These are phyloP conservation scores for Drosophila atripex DNA, from an alignment of 2,888 invertebrate species.

Conservation along the genomic window DNA sequence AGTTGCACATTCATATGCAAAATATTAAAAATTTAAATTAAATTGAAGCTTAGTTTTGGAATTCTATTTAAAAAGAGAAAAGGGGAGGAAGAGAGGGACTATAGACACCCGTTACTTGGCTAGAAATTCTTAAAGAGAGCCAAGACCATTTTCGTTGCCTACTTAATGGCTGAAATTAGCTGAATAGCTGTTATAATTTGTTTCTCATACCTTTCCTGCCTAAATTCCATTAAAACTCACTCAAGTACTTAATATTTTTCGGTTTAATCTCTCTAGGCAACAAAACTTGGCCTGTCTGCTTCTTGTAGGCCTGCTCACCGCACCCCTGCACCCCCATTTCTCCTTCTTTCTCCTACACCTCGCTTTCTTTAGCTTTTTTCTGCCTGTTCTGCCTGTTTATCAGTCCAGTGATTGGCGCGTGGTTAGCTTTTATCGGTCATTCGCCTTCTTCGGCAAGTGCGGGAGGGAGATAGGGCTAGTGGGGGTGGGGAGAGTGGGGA, in stretches of 20 bases:
- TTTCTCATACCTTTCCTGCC: no score
- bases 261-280: conserved; percentile 17
- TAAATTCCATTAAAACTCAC: no score
- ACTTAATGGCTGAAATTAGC: not conserved
- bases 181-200: not conserved
- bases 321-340: not conserved
- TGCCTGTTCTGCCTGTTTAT: conserved; percentile 35
- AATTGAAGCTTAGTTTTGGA: not conserved
- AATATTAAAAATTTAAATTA: not conserved
- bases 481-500: not conserved
- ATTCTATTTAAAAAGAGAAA: not conserved
- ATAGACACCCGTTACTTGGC: not conserved
- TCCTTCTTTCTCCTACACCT: not conserved
- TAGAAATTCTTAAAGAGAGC: not conserved
- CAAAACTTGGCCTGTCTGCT: conserved; percentile 6
- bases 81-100: not conserved
- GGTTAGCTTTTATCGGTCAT: conserved; percentile 74
- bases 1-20: not conserved
- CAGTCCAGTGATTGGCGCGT: conserved; percentile 54
- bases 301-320: no score
- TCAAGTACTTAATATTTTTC: not conserved
- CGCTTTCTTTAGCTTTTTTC: not conserved
- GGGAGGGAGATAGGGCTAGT: conserved; percentile 8
- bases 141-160: not conserved
- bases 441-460: conserved; percentile 51